Percentiles rank a stretch among this genome's conserved stretches.
Conservation (phyloP, 2,888 invertebrate species). For the Netelia fuscicornis region DNA sequence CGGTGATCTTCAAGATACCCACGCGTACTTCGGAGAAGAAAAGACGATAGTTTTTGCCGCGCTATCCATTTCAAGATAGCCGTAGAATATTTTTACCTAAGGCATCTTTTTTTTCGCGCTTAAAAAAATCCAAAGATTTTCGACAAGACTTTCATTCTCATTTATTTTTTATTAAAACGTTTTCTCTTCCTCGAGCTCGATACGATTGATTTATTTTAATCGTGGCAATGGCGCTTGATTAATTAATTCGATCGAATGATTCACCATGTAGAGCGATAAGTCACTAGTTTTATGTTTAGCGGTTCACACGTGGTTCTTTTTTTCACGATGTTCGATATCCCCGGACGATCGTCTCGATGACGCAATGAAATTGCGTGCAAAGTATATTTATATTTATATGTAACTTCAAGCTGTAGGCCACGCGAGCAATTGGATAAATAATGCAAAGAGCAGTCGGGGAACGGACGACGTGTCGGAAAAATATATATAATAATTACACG, state of each 20-base stretch:
- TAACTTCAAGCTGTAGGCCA: neutral
- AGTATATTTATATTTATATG: too few species aligned
- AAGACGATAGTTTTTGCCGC: conserved; percentile 14
- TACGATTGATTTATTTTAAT: neutral
- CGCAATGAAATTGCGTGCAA: neutral
- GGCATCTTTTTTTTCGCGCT: neutral
- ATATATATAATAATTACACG: conserved; percentile 28
- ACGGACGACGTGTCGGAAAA: neutral
- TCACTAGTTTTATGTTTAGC: neutral
- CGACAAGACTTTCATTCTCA: neutral
- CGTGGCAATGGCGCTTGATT: neutral
- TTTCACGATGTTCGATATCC: conserved; percentile 8
- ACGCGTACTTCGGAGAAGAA: conserved; percentile 26
- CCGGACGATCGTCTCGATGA: conserved; percentile 2
- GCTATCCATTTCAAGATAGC: neutral
- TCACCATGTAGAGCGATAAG: conserved; percentile 9
- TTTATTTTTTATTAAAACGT: too few species aligned
- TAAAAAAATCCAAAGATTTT: neutral
- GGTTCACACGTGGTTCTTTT: neutral
- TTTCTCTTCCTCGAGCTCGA: too few species aligned
- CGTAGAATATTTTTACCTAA: neutral
- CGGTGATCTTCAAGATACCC: conserved; percentile 42
- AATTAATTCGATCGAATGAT: conserved; percentile 7
- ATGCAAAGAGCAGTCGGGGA: neutral
- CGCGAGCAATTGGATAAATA: conserved; percentile 20